Evolutionary conservation across 2,113 vertebrate species (phyloP).

Genomic region (Stictonetta naevosa): DNA sequence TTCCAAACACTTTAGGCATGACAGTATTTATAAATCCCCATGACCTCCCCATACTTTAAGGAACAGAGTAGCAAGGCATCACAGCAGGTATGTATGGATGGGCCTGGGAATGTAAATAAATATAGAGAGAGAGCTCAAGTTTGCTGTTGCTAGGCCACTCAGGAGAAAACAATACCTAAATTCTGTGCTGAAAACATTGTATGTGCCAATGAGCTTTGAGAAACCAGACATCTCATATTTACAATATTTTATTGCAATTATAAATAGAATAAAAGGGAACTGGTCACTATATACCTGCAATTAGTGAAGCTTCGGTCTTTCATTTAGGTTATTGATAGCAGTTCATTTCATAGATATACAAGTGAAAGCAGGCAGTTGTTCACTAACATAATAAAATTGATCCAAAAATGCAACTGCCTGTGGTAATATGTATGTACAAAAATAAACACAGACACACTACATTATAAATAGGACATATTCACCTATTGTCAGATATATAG

Average conservation of each 20-base stretch:
- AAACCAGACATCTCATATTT: accelerated
- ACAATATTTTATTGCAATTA: background rate
- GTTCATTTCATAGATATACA: background rate
- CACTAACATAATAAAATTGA: background rate
- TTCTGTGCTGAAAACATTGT: background rate
- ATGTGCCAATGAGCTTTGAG: background rate
- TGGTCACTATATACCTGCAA: background rate
- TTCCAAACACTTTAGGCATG: background rate
- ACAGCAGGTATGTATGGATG: background rate
- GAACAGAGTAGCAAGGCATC: background rate
- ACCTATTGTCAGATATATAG: background rate
- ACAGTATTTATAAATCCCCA: background rate
- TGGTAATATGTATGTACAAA: background rate
- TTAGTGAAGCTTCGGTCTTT: background rate
- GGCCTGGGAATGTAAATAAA: background rate
- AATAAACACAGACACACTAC: background rate
- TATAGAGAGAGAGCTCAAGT: background rate
- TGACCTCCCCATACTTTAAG: background rate
- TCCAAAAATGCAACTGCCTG: background rate
- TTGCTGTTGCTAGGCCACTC: background rate
- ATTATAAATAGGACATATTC: background rate
- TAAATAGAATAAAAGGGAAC: background rate
- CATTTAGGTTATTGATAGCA: background rate
- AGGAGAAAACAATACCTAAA: background rate
- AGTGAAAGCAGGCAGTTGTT: background rate